Conservation (phyloP, 2,797 vertebrate species). For the Arctocebus calabarensis region DNA sequence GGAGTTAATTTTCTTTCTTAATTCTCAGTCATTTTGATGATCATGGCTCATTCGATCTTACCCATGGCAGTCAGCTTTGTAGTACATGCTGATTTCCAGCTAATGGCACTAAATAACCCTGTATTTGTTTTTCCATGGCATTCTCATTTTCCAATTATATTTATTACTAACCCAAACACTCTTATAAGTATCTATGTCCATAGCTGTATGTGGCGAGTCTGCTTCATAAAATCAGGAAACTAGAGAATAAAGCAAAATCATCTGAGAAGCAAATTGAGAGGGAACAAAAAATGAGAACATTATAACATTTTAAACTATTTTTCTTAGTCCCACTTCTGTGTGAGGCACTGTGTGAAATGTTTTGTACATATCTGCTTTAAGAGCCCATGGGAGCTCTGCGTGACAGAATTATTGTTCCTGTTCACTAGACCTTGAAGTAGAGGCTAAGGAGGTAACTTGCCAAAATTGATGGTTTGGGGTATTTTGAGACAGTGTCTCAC, state of each 20-base stretch:
- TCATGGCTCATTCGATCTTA: slow-evolving; percentile 80
- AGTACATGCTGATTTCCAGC: slow-evolving; percentile 73
- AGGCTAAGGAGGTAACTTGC: not conserved
- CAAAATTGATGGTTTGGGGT: not conserved
- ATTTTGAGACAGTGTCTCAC: not conserved
- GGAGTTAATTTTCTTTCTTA: slow-evolving; percentile 91
- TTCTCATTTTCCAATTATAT: slow-evolving; percentile 58
- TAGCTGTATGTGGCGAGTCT: not conserved
- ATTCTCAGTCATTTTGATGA: slow-evolving; percentile 87
- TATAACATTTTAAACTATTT: not conserved
- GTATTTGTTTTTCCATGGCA: slow-evolving; percentile 55
- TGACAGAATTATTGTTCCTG: not conserved
- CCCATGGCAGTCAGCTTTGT: slow-evolving; percentile 79
- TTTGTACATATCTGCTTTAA: not conserved
- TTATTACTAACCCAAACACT: slow-evolving; percentile 45
- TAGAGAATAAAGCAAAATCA: not conserved
- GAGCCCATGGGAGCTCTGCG: not conserved
- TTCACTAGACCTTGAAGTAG: not conserved
- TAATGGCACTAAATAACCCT: slow-evolving; percentile 71
- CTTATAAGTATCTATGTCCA: not conserved
- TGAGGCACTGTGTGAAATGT: not conserved
- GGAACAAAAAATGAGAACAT: slow-evolving; percentile 49
- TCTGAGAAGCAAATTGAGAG: not conserved
- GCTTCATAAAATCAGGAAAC: slow-evolving; percentile 41
- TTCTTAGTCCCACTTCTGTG: not conserved